A percentile compares a stretch with the other conserved stretches of the same genome.
Evolutionary conservation across 2,113 vertebrate species (phyloP).

Genomic region (Nerophis lumbriciformis): DNA sequence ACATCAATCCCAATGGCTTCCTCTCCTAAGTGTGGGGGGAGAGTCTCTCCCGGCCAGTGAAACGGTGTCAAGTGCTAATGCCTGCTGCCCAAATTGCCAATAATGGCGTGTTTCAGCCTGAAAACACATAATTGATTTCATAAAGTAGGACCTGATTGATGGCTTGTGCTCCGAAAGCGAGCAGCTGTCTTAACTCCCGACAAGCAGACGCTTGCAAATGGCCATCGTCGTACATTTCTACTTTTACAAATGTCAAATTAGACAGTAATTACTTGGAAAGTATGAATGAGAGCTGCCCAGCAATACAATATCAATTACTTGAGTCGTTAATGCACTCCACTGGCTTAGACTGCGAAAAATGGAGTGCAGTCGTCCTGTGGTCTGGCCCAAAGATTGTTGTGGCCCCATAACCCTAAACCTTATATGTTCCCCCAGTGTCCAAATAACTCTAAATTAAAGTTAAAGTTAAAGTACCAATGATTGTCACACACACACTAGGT

Average conservation of each 20-base stretch:
- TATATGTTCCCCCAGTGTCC: too few relatives aligned
- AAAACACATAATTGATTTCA: slow-evolving; percentile 21
- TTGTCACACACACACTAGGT: too few relatives aligned
- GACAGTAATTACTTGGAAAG: background rate
- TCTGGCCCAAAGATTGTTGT: too few relatives aligned
- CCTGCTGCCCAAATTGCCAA: slow-evolving; percentile 6
- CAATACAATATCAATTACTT: background rate
- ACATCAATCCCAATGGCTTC: slow-evolving; percentile 2
- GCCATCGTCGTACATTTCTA: background rate
- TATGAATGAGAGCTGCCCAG: background rate
- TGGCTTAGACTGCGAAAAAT: too few relatives aligned
- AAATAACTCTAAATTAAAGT: too few relatives aligned
- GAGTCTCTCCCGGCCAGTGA: slow-evolving; percentile 5
- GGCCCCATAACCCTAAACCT: too few relatives aligned
- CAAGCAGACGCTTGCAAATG: slow-evolving; percentile 4
- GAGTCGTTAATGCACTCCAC: background rate
- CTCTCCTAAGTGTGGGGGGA: slow-evolving; percentile 7
- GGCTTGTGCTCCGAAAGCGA: slow-evolving; percentile 1
- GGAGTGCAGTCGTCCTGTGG: too few relatives aligned
- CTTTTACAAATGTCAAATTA: background rate
- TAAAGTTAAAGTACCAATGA: too few relatives aligned
- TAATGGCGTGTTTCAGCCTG: slow-evolving; percentile 2
- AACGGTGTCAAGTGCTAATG: background rate
- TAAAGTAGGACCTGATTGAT: slow-evolving; percentile 14
- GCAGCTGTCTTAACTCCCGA: slow-evolving; percentile 20